Evolutionary conservation across 37 sponge, comb jelly and placozoan genomes (phyloP).

Genomic region (Tethya wilhelma): DNA sequence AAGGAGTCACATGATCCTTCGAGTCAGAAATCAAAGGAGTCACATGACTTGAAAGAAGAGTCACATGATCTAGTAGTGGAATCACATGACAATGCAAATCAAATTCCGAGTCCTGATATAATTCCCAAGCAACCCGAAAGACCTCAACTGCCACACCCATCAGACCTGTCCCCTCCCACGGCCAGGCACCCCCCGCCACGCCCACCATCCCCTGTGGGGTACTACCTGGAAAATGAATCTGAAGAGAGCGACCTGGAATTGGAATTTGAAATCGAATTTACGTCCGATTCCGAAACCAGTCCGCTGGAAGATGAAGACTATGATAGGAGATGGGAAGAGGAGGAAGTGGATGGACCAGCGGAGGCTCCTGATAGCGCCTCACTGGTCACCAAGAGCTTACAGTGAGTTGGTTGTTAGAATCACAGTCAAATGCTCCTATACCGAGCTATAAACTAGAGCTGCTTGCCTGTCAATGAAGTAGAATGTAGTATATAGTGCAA

Average conservation of each 20-base stretch:
- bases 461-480: no score
- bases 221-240: slow-evolving; percentile 7
- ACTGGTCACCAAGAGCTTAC: not conserved
- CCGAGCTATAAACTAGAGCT: no score
- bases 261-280: no score
- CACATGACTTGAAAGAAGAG: no score
- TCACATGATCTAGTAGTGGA: no score
- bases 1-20: no score
- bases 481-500: no score
- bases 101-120: slow-evolving; percentile 30
- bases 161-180: slow-evolving; percentile 11
- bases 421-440: no score
- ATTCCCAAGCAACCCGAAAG: slow-evolving; percentile 8
- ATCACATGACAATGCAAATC: no score
- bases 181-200: slow-evolving; percentile 34
- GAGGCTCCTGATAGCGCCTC: not conserved
- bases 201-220: slow-evolving; percentile 44
- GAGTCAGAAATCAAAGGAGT: not conserved
- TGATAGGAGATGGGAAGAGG: not conserved
- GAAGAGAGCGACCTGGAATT: not conserved
- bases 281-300: not conserved
- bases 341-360: slow-evolving; percentile 17
- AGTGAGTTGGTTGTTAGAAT: no score
- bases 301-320: slow-evolving; percentile 7
- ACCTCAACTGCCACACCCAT: not conserved